These are phyloP conservation scores for Pygathrix nemaeus DNA, from an alignment of 2,113 vertebrate species.

Conservation along the genomic window DNA sequence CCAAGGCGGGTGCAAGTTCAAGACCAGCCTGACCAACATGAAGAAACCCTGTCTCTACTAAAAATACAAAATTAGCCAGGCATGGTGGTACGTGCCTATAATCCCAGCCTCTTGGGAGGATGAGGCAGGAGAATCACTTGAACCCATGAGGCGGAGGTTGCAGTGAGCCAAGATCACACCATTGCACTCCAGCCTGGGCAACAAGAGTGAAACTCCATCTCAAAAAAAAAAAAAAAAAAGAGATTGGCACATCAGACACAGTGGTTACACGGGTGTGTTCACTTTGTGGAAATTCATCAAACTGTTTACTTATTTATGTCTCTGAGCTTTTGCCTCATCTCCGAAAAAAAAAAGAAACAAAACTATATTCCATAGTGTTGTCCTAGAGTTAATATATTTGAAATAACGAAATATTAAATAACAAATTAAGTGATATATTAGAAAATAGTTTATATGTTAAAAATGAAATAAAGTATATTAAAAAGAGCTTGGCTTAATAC, in stretches of 20 bases:
- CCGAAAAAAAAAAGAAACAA: not conserved
- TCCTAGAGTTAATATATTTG: not conserved
- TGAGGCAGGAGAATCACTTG: no score
- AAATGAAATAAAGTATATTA: not conserved
- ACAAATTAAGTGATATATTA: not conserved
- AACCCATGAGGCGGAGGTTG: no score
- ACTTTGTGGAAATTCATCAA: not conserved
- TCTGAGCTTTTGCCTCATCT: not conserved
- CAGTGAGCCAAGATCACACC: no score
- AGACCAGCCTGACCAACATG: no score
- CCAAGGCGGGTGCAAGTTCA: accelerated
- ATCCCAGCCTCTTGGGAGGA: no score
- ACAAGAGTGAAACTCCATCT: no score
- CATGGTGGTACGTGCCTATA: no score
- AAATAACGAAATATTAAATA: not conserved
- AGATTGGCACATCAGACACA: not conserved
- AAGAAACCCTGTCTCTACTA: no score
- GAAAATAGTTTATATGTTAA: not conserved
- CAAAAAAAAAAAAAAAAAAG: no score
- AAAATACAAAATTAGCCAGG: no score
- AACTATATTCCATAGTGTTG: not conserved
- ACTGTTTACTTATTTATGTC: not conserved
- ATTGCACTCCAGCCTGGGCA: no score
- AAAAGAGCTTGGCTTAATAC: not conserved
- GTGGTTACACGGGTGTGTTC: not conserved